Conservation (phyloP, 2,888 invertebrate species). For the Abrostola triplasia region DNA sequence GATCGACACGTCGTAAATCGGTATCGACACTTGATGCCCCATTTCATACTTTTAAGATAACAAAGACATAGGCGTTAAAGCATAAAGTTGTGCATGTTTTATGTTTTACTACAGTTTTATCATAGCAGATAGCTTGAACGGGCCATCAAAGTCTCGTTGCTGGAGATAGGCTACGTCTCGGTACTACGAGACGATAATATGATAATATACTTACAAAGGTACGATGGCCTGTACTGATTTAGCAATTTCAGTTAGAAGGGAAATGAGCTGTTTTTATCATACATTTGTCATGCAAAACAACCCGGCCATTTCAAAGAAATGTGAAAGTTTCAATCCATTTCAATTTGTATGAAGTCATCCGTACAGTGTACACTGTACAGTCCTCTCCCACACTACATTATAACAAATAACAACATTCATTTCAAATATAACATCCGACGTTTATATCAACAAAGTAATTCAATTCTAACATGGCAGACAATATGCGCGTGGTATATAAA, state of each 20-base stretch:
- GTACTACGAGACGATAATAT: conserved; percentile 49
- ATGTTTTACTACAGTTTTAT: conserved; percentile 57
- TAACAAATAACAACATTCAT: conserved; percentile 2
- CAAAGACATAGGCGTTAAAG: conserved; percentile 47
- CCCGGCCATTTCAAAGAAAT: neutral
- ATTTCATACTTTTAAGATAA: conserved; percentile 61
- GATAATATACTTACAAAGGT: conserved; percentile 20
- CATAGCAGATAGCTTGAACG: conserved; percentile 52
- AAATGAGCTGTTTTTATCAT: neutral
- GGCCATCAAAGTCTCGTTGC: conserved; percentile 58
- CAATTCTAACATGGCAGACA: conserved; percentile 55
- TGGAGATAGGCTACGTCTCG: conserved; percentile 44
- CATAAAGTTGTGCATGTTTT: conserved; percentile 57
- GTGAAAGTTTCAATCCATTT: neutral
- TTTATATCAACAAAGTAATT: conserved; percentile 63
- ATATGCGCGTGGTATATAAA: conserved; percentile 67
- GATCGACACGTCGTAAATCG: conserved; percentile 55
- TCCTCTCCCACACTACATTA: neutral
- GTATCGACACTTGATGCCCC: conserved; percentile 53
- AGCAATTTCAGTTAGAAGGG: conserved; percentile 5
- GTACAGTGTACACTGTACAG: neutral
- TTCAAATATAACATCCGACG: conserved; percentile 16
- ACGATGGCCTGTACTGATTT: conserved; percentile 17
- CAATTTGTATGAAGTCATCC: neutral
- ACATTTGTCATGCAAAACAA: neutral